Percentiles rank a stretch among this genome's conserved stretches.
These are phyloP conservation scores for Ciconia maguari DNA, from an alignment of 2,113 vertebrate genomes.

Conservation along the genomic window DNA sequence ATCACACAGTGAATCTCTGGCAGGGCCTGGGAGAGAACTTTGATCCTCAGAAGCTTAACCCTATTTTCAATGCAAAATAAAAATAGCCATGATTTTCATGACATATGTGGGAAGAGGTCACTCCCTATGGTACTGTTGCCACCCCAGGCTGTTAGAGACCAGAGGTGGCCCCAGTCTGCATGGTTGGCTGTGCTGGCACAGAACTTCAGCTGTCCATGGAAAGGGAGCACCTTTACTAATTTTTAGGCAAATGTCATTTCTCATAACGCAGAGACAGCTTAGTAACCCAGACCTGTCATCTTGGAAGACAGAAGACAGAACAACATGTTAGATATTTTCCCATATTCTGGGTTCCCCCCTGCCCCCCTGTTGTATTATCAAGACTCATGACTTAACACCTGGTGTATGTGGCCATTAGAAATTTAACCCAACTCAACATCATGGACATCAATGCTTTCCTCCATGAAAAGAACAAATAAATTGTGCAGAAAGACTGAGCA, in stretches of 20 bases:
- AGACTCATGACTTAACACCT: neutral
- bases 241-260: neutral
- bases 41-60: neutral
- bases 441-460: neutral
- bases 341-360: neutral
- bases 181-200: rapidly evolving
- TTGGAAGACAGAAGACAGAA: neutral
- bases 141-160: neutral
- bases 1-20: neutral
- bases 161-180: neutral
- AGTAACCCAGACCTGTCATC: neutral
- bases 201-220: neutral
- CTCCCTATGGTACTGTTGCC: rapidly evolving
- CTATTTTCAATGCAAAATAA: neutral
- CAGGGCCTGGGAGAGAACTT: neutral
- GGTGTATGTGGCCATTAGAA: neutral
- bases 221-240: neutral
- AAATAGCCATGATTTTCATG: neutral
- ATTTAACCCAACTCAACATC: neutral
- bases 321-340: neutral
- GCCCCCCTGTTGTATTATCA: neutral
- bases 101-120: neutral
- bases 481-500: neutral
- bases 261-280: neutral
- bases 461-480: neutral